Evolutionary conservation across 2,797 vertebrate species (phyloP), one percentile per base, ranked within the genome.

Genomic region (Rhynchonycteris naso): DNA sequence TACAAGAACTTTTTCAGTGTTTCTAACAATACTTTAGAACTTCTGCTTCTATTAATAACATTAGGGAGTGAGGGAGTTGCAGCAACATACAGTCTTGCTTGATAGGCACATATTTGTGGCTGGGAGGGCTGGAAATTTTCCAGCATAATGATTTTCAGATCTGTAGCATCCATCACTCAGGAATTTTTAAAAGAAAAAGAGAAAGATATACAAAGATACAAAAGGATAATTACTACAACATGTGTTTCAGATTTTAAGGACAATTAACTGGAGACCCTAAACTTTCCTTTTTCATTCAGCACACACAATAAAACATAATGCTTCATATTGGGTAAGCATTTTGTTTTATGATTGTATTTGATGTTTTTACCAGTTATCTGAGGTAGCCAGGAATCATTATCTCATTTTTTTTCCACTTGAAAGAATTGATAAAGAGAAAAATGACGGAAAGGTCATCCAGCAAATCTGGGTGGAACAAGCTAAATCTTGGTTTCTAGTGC

Each of bases 201-300:
- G 14, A 56, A 28, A 75, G 16, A 80, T n/a, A 21, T 66, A 47
- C 63, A 35, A 66, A 83, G 65, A 88, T 54, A 95, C 75, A 94
- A 93, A 96, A 91, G 47, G n/a, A 75, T 88, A 94, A 94, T 96
- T 93, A 82, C 43, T 94, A 38, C n/a, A 95, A 85, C 78, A 95
- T 82, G 85, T 96, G 95, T 88, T 96, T 97, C 84, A 94, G 50
- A 96, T 93, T 95, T 92, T 94, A 95, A 87, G 96, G 80, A 92
- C 92, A 96, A 95, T 95, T 97, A 95, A 50, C 78, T 88, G 28
- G 88, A 88, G 80, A 95, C 80, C 78, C 92, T 90, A 93, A 90
- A 90, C 52, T 96, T 96, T 86, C 65, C 94, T 96, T 89, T 95
- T 68, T 91, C 26, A 71, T 95, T 94, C 87, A 89, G 78, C 54